Conservation (phyloP, 2,113 vertebrate species). For the Hemibagrus wyckioides region DNA sequence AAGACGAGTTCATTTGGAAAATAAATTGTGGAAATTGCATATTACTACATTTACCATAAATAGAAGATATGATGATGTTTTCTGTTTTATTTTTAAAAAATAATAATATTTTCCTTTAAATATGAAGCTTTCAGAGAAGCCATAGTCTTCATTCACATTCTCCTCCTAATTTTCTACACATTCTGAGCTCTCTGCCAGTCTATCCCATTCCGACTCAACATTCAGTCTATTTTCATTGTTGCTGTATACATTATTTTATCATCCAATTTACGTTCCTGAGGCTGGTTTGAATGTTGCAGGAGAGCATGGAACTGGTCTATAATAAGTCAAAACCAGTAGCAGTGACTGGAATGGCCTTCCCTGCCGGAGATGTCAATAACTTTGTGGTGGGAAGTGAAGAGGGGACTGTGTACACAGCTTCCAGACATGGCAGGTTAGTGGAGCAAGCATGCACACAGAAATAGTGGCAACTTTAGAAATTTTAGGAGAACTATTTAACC, state of each 20-base stretch:
- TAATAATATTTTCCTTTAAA: no score
- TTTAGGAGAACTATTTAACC: background rate
- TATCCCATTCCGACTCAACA: background rate
- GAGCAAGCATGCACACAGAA: conserved; percentile 3
- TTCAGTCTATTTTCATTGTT: background rate
- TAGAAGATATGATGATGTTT: no score
- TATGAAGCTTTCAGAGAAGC: no score
- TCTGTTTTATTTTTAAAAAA: no score
- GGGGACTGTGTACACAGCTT: conserved; percentile 94
- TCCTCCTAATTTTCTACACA: background rate
- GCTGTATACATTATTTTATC: background rate
- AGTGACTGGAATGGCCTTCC: conserved; percentile 96
- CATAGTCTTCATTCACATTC: no score
- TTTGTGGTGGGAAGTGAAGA: conserved; percentile 97
- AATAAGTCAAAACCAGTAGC: conserved; percentile 97
- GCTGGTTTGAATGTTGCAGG: conserved; percentile 70
- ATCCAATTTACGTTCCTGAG: background rate
- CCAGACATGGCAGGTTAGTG: conserved; percentile 92
- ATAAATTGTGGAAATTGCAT: no score
- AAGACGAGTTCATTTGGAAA: no score
- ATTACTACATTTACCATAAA: no score
- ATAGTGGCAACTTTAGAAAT: background rate
- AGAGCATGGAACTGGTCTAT: conserved; percentile 97
- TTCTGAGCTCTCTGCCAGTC: background rate
- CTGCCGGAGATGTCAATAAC: conserved; percentile 95